Base-by-base conservation (phyloP, 2,113 vertebrate genomes). In the Donacobius atricapilla region DNA sequence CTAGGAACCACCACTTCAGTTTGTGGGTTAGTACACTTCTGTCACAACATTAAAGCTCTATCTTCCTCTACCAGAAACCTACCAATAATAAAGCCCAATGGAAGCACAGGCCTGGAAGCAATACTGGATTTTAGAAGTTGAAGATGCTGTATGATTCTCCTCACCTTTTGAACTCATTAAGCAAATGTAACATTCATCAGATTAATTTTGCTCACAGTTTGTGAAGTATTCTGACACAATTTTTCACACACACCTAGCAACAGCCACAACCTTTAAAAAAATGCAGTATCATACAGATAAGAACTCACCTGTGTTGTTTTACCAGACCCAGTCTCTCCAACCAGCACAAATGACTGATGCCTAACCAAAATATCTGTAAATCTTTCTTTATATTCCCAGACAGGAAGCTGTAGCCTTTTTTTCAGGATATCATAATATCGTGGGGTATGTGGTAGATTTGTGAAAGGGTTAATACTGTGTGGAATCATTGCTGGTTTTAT, bases 281-380 rank as follows among this genome's bases (percentile, higher is more conserved):
- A 5, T 7, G 33, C 44, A 47, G 18, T 25, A 58, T 8, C 5
- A 40, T 6, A 22, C 3, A 84, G 14, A 9, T 30, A 90, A 31
- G 72, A 95, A 93, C 98, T 97, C 88, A 99, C 99, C 99, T 99
- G 99, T 77, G 99, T 99, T 94, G 99, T 99, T 97, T 99, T 99
- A 87, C 99, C 99, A 87, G 99, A 99, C 30, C 99, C 99, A 7
- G 99, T 99, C 97, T 99, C 99, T 91, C 99, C 99, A 50, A 99
- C 99, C 70, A 99, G 97, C 70, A 99, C 99, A 95, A 99, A 99
- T 42, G 98, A 99, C 97, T 99, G 99, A 97, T 99, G 98, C 53
- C 98, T 98, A 76, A 98, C 97, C 92, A 99, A 97, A 97, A 99
- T 99, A 92, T 99, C 98, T 4, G 98, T 98, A 97, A 99, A 99